Evolutionary conservation across 1,140 invertebrate genomes (phyloP).

Genomic region (Drepana arcuata): DNA sequence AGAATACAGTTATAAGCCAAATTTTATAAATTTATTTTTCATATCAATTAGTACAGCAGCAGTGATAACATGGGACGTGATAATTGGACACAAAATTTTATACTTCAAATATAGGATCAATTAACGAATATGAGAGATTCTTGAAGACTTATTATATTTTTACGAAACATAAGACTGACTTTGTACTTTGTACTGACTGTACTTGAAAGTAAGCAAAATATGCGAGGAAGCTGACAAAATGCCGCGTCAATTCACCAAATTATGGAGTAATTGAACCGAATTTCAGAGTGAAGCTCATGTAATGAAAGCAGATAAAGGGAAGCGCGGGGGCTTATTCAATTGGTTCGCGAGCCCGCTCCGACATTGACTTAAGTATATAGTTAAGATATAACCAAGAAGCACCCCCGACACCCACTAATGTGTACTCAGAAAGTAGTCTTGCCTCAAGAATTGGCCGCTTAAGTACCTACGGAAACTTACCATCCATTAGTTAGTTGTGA

Average conservation of each 20-base stretch:
- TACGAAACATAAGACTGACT: background rate
- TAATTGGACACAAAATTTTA: too few species aligned
- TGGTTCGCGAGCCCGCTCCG: constrained; percentile 44
- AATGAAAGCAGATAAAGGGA: constrained; percentile 59
- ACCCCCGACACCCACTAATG: constrained; percentile 49
- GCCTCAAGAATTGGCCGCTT: constrained; percentile 54
- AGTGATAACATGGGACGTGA: too few species aligned
- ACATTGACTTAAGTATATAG: constrained; percentile 64
- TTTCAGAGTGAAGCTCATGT: constrained; percentile 57
- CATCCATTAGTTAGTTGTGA: constrained; percentile 58
- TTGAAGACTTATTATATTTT: background rate
- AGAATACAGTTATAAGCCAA: too few species aligned
- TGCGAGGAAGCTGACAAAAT: constrained; percentile 55
- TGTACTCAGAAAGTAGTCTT: constrained; percentile 62
- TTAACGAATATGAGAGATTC: background rate
- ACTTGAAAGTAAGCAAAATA: constrained; percentile 39
- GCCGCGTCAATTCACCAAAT: constrained; percentile 57
- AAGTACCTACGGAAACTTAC: constrained; percentile 61
- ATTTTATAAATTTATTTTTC: too few species aligned
- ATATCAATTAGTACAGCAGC: too few species aligned
- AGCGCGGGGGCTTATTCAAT: constrained; percentile 54
- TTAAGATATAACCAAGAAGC: constrained; percentile 60
- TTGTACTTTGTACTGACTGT: too few species aligned
- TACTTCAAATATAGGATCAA: too few species aligned
- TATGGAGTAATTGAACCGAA: constrained; percentile 62